phyloP scores from a whole-genome alignment of 2,888 invertebrate species.

The Creontiades dilutus region DNA sequence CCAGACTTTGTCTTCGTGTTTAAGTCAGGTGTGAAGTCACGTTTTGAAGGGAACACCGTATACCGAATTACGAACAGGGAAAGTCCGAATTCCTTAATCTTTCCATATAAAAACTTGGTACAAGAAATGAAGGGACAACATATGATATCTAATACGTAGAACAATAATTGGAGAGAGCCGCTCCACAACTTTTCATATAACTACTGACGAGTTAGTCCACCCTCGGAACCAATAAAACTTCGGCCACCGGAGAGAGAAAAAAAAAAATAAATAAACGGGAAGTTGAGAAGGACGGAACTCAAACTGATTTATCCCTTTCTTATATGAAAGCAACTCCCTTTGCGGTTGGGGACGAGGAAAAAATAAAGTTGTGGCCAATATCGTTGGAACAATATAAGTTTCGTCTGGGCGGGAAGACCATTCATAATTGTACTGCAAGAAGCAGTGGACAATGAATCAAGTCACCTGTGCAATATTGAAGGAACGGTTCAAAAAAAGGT shows the following conservation, averaged over 20 bases:
- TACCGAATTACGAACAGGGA: no score
- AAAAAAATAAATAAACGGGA: not conserved
- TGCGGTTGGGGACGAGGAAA: not conserved
- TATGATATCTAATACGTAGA: not conserved
- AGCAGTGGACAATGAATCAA: no score
- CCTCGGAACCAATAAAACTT: not conserved
- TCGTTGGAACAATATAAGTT: conserved; percentile 1
- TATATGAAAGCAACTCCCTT: not conserved
- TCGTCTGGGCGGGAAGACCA: not conserved
- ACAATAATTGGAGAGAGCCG: not conserved
- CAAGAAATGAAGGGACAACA: not conserved
- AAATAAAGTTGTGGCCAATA: conserved; percentile 20
- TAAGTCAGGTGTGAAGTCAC: no score
- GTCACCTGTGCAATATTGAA: no score
- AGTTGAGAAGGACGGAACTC: not conserved
- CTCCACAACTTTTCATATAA: not conserved
- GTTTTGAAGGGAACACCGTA: no score
- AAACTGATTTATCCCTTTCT: conserved; percentile 12
- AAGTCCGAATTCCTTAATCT: no score
- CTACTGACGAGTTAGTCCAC: not conserved
- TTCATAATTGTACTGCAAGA: not conserved
- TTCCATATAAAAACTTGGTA: no score
- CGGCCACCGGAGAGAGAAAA: not conserved
- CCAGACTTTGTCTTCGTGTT: no score
- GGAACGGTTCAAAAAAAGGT: no score